Evolutionary conservation across 2,888 invertebrate species (phyloP), one percentile per base, ranked within the genome.

Genomic region (Rotaria socialis): DNA sequence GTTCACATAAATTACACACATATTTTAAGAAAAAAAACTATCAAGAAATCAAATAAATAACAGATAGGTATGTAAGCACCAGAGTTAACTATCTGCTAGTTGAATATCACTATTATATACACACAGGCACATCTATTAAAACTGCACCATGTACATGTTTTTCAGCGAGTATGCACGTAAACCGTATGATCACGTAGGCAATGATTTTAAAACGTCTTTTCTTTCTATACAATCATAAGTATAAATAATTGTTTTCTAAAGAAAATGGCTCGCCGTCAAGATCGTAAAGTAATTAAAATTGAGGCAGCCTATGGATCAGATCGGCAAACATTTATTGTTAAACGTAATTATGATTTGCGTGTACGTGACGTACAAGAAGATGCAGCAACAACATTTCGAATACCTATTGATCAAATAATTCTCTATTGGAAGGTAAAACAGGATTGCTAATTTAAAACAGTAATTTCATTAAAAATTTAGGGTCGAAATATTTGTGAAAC

Each of bases 231-330:
- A 41, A 24, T 80, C n/a, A 47, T 47, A 14, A 47, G 24, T n/a
- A n/a, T 47, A 24, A 47, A n/a, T 47, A n/a, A n/a, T 19, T 52
- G n/a, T 85, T 19, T 67, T 19, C 52, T 85, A 35, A 85, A 86
- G 86, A 85, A 86, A 86, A 86, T 86, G 86, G 86, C 86, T 19
- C 86, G 86, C 67, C 86, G 86, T 55, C 85, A 85, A 85, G 86
- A 86, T 75, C 75, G 86, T 85, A 86, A 85, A 85, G 85, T 86
- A 27, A 85, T 86, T 58, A 86, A 86, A 67, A 52, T 86, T 16
- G 86, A 86, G 35, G 86, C 86, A 24, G 86, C 86, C 10, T 85
- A 84, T 75, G 86, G 86, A 55, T 86, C 86, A 2, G 85, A 86
- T 43, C 52, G 86, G 16, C 85, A 86, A 55, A 85, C 84, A 47